Evolutionary conservation across 1,140 invertebrate species (phyloP).

Genomic region (Cyphomyrmex costatus): DNA sequence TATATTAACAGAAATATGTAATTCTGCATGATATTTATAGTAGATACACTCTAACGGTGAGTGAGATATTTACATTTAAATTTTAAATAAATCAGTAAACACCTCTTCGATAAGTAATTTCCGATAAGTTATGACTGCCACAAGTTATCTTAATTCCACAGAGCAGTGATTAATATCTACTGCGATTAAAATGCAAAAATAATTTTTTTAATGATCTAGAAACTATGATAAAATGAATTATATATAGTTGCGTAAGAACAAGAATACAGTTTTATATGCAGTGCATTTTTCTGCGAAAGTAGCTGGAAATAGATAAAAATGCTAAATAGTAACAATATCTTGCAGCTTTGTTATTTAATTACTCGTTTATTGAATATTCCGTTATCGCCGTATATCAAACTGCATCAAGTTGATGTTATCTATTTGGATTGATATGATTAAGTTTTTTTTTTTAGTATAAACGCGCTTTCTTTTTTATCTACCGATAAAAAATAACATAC

Average conservation of each 20-base stretch:
- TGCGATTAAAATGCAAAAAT: conserved; percentile 24
- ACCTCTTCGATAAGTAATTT: conserved; percentile 16
- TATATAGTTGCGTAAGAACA: conserved; percentile 2
- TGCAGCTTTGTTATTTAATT: conserved; percentile 65
- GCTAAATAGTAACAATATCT: conserved; percentile 39
- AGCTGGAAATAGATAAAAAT: conserved; percentile 45
- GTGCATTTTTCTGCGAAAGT: not conserved
- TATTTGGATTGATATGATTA: conserved; percentile 67
- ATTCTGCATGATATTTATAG: not conserved
- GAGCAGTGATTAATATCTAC: conserved; percentile 16
- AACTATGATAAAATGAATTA: not conserved
- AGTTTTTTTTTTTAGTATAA: conserved; percentile 32
- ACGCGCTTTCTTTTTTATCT: conserved; percentile 24
- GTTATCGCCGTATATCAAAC: conserved; percentile 64
- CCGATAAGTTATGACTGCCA: conserved; percentile 21
- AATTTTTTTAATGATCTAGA: not conserved
- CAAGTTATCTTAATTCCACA: conserved; percentile 19
- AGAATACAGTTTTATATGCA: not conserved
- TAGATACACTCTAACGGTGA: not conserved
- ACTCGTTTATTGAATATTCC: conserved; percentile 62
- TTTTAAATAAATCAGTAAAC: conserved; percentile 37
- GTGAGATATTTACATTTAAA: not conserved
- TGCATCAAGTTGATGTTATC: conserved; percentile 34
- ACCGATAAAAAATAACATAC: conserved; percentile 16
- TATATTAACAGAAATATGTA: not conserved